These are phyloP conservation scores for Autographa pulchrina DNA, from an alignment of 2,888 invertebrate genomes.

Conservation along the genomic window DNA sequence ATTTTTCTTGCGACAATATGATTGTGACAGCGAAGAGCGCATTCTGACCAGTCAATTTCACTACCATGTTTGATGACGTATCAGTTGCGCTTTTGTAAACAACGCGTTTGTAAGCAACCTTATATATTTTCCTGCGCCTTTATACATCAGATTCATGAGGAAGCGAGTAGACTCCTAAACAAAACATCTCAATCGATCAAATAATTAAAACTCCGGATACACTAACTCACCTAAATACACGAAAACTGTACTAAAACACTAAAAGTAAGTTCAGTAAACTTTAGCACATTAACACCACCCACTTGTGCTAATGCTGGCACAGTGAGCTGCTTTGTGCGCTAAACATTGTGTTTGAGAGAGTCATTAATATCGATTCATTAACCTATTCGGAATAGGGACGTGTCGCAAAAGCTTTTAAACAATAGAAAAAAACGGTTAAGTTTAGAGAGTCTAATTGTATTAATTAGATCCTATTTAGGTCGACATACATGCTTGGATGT, in stretches of 20 bases:
- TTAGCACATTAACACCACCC: constrained; percentile 66
- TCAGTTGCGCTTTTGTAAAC: no score
- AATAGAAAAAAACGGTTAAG: neutral
- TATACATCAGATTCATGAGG: no score
- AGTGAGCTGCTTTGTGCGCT: constrained; percentile 50
- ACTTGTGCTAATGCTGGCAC: constrained; percentile 61
- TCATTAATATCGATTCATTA: constrained; percentile 50
- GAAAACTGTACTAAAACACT: constrained; percentile 30
- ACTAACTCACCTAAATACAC: constrained; percentile 36
- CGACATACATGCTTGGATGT: neutral
- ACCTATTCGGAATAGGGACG: constrained; percentile 7
- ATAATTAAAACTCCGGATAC: constrained; percentile 26
- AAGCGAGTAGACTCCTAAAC: neutral
- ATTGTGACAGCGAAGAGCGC: no score
- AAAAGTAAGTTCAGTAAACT: constrained; percentile 48
- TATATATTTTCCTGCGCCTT: no score
- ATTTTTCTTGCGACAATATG: no score
- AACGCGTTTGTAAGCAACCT: no score
- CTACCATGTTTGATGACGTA: no score
- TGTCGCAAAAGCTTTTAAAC: constrained; percentile 12
- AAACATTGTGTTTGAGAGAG: constrained; percentile 47
- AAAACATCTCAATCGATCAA: constrained; percentile 31
- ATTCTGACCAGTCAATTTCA: no score
- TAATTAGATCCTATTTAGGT: neutral
- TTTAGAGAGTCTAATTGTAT: neutral